Conservation (phyloP, 2,888 invertebrate species). For the Pammene fasciana region DNA sequence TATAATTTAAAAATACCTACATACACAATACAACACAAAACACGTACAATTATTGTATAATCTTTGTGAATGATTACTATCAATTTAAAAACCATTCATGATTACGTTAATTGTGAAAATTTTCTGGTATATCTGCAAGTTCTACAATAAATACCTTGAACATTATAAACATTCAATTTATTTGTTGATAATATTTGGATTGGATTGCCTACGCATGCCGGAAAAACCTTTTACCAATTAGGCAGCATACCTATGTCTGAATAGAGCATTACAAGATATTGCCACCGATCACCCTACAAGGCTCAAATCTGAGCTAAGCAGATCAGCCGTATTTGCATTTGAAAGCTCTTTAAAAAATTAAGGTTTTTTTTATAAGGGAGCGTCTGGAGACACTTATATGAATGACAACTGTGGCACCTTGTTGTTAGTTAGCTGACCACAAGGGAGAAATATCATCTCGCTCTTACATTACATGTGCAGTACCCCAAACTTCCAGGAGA, state of each 20-base stretch:
- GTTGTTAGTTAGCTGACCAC: no score
- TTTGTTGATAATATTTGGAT: not conserved
- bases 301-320: not conserved
- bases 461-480: no score
- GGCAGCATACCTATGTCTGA: slow-evolving; percentile 18
- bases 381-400: no score
- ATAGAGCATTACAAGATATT: not conserved
- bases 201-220: slow-evolving; percentile 27
- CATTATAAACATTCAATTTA: not conserved
- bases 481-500: no score
- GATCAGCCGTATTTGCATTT: not conserved
- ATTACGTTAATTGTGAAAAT: not conserved
- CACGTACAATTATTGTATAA: not conserved
- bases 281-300: slow-evolving; percentile 2
- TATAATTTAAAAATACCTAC: not conserved
- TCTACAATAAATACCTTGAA: not conserved
- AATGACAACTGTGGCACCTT: no score
- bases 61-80: no score
- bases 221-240: slow-evolving; percentile 42
- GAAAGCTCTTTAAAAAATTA: no score
- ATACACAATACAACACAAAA: not conserved
- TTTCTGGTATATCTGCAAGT: not conserved
- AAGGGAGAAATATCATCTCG: no score
- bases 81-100: no score
- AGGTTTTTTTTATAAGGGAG: no score